Percentiles rank a stretch among this genome's conserved stretches.
Evolutionary conservation across 2,888 invertebrate species (phyloP).

Genomic region (Heteropelma amictum): DNA sequence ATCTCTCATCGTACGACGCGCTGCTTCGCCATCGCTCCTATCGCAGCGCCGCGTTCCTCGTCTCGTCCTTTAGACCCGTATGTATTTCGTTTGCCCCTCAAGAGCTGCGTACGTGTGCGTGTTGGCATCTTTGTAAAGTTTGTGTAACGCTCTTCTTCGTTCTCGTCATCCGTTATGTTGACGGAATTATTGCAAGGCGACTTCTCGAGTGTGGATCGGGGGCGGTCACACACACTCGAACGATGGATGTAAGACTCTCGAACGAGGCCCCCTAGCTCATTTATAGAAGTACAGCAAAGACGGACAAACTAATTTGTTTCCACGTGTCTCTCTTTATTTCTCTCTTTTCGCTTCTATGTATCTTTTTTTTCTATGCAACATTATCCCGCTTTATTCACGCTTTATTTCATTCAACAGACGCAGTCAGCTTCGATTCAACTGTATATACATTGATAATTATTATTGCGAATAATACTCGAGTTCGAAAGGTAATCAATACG

Average conservation of each 20-base stretch:
- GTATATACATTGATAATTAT: no score
- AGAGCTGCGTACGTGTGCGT: not conserved
- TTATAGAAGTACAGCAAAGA: not conserved
- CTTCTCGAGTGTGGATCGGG: not conserved
- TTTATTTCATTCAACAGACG: no score
- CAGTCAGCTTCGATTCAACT: no score
- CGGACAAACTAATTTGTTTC: no score
- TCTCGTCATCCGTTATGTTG: constrained; percentile 6
- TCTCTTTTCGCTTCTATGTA: no score
- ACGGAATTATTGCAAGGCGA: not conserved
- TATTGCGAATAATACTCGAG: no score
- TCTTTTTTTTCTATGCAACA: no score
- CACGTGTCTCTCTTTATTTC: no score
- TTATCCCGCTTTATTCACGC: no score
- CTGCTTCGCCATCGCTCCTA: constrained; percentile 2
- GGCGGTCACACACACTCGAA: not conserved
- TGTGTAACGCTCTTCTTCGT: constrained; percentile 14
- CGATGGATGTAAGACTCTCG: constrained; percentile 2
- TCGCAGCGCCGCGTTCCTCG: constrained; percentile 6
- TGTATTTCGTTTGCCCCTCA: not conserved
- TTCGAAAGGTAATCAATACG: no score
- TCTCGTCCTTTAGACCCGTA: constrained; percentile 1
- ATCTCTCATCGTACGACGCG: not conserved
- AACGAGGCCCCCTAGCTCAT: not conserved
- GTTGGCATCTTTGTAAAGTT: not conserved